phyloP scores from a whole-genome alignment of 2,888 invertebrate species.

The Parasteatoda lunata region DNA sequence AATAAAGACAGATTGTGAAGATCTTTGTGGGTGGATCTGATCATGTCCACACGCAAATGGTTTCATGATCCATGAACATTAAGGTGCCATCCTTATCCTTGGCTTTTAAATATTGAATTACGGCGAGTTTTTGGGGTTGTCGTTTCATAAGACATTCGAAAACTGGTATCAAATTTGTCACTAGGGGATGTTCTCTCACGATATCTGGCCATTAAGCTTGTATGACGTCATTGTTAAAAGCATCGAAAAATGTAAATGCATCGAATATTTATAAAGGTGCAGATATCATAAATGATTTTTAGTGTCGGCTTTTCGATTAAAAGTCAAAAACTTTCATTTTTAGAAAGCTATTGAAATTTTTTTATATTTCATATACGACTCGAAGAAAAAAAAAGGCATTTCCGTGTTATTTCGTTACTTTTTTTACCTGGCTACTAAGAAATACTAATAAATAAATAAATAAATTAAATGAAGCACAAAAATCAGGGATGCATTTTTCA shows the following conservation, averaged over 20 bases:
- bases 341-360: no score
- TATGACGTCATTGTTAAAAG: conserved; percentile 38
- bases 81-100: conserved; percentile 12
- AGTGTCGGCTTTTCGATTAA: neutral
- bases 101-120: conserved; percentile 54
- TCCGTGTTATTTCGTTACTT: no score
- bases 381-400: no score
- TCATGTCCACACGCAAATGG: conserved; percentile 24
- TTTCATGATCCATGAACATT: conserved; percentile 44
- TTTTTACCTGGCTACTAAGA: no score
- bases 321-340: no score
- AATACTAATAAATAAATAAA: no score
- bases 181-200: conserved; percentile 39
- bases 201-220: conserved; percentile 29
- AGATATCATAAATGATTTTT: conserved; percentile 27
- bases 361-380: no score
- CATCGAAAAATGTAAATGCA: conserved; percentile 32
- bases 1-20: conserved; percentile 8
- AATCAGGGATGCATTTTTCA: no score
- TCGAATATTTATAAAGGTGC: conserved; percentile 50
- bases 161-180: conserved; percentile 35
- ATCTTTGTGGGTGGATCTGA: neutral
- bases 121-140: conserved; percentile 6
- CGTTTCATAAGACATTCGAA: conserved; percentile 41
- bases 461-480: no score